A percentile compares a stretch with the other conserved stretches of the same genome.
Conservation (phyloP, 1,140 invertebrate species). For the Zaprionus vittiger region DNA sequence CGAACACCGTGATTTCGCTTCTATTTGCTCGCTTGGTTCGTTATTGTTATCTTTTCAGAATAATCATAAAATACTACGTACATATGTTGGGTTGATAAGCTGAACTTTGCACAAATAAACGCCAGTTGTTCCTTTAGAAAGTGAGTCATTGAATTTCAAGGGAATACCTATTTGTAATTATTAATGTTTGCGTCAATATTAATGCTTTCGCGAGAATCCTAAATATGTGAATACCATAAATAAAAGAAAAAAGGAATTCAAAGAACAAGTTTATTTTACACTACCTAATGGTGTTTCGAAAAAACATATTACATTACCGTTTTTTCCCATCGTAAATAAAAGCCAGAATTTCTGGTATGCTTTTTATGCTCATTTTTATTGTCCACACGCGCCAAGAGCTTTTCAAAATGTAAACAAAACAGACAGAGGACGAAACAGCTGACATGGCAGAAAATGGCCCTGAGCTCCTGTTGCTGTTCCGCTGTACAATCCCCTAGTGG, state of each 20-base stretch:
- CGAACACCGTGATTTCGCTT: constrained; percentile 15
- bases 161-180: neutral
- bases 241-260: no score
- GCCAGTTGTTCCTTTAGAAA: neutral
- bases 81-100: neutral
- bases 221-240: neutral
- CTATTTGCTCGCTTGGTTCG: neutral
- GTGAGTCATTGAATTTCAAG: neutral
- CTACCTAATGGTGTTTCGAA: no score
- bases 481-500: neutral
- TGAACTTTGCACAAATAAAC: neutral
- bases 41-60: neutral
- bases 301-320: no score
- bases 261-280: no score
- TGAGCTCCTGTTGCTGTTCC: constrained; percentile 55
- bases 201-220: neutral
- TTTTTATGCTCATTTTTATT: constrained; percentile 4
- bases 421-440: constrained; percentile 46
- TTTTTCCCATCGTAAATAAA: no score
- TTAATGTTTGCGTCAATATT: neutral
- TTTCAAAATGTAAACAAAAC: constrained; percentile 54
- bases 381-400: constrained; percentile 8
- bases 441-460: constrained; percentile 24
- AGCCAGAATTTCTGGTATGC: neutral
- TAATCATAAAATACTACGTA: neutral